Conservation (phyloP, 2,888 invertebrate species). For the Melanophora roralis region DNA sequence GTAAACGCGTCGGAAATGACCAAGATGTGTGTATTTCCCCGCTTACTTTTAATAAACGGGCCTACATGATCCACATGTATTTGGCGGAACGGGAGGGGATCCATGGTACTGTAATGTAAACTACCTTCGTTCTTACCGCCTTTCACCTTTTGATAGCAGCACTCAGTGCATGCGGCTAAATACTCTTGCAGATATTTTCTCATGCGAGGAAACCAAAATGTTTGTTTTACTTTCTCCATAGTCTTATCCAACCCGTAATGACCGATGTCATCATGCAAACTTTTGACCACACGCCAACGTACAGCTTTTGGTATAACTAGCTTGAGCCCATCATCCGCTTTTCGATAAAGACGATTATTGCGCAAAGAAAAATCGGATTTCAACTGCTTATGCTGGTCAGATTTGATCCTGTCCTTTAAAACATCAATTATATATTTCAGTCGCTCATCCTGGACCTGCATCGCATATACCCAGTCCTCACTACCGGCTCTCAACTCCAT, state of each 20-base stretch:
- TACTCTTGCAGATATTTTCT: conserved; percentile 26
- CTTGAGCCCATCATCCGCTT: neutral
- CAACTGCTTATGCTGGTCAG: neutral
- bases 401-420: neutral
- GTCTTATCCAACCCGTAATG: conserved; percentile 59
- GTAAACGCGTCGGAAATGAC: conserved; percentile 54
- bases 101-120: neutral
- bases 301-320: conserved; percentile 51
- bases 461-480: neutral
- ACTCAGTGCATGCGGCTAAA: no score
- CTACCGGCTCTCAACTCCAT: neutral
- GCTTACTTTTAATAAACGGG: conserved; percentile 43
- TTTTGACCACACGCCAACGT: conserved; percentile 49
- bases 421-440: neutral
- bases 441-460: neutral
- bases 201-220: conserved; percentile 55
- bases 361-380: conserved; percentile 13
- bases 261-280: conserved; percentile 56
- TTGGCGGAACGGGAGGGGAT: conserved; percentile 24
- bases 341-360: conserved; percentile 28
- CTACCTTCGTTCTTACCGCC: neutral
- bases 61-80: conserved; percentile 44
- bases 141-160: no score
- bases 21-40: conserved; percentile 39
- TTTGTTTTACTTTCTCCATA: conserved; percentile 21